These are phyloP conservation scores for Cheirogaleus medius DNA, from an alignment of 2,113 vertebrate species.

Conservation along the genomic window DNA sequence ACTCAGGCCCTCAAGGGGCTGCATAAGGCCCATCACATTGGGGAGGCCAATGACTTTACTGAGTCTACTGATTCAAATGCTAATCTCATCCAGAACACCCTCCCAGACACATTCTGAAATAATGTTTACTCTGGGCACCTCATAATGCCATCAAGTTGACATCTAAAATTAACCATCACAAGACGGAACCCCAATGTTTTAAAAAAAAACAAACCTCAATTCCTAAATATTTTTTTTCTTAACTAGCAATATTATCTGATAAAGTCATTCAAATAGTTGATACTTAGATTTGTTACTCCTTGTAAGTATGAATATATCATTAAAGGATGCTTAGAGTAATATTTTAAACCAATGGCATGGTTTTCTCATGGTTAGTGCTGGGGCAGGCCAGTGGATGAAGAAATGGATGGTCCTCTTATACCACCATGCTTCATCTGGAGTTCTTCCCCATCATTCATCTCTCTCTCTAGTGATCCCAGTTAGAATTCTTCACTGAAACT, in stretches of 20 bases:
- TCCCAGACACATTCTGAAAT: neutral
- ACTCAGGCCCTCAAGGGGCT: neutral
- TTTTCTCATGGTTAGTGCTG: neutral
- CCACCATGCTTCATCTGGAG: too few species aligned
- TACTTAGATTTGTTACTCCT: neutral
- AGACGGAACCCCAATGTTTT: neutral
- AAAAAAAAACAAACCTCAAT: neutral
- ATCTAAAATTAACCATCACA: neutral
- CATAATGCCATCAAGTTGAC: neutral
- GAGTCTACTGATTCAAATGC: neutral
- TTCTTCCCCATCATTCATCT: neutral
- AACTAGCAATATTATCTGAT: neutral
- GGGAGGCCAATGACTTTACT: neutral
- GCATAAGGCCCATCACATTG: neutral
- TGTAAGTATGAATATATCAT: neutral
- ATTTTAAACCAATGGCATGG: neutral
- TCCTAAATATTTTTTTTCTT: slow-evolving; percentile 11
- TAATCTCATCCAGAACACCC: neutral
- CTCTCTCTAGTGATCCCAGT: neutral
- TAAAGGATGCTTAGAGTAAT: neutral
- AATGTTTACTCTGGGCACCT: neutral
- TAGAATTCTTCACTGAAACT: neutral
- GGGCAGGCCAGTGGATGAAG: neutral
- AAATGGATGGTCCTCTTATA: neutral
- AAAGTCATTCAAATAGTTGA: neutral